Conservation (phyloP, 2,797 vertebrate species). For the Sandelia bainsii region DNA sequence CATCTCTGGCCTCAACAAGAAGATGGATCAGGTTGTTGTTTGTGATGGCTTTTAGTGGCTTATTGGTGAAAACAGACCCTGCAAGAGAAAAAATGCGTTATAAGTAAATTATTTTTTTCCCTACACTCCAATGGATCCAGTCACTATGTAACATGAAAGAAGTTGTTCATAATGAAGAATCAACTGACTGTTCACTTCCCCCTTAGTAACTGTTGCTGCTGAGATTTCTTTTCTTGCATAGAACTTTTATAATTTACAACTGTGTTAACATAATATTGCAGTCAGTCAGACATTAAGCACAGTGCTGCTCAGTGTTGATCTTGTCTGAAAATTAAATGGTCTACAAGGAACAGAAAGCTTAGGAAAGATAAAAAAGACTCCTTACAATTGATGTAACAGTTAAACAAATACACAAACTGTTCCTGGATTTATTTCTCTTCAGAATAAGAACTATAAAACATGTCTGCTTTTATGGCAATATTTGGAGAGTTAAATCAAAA, state of each 20-base stretch:
- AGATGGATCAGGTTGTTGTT: constrained; percentile 82
- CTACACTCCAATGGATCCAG: background rate
- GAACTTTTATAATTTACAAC: background rate
- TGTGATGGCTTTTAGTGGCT: constrained; percentile 76
- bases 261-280: background rate
- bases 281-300: background rate
- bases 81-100: constrained; percentile 52
- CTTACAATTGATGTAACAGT: constrained; percentile 16
- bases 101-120: background rate
- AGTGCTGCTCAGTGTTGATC: background rate
- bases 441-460: constrained; percentile 21
- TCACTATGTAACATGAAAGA: background rate
- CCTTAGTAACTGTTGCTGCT: no score
- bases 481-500: constrained; percentile 36
- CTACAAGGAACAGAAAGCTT: background rate
- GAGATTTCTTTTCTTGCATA: background rate
- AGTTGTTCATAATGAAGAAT: background rate
- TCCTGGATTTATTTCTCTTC: constrained; percentile 24
- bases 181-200: background rate
- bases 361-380: background rate
- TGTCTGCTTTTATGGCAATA: constrained; percentile 20
- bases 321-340: constrained; percentile 12
- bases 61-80: constrained; percentile 89
- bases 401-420: constrained; percentile 27
- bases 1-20: constrained; percentile 89